Evolutionary conservation across 2,797 vertebrate species (phyloP).

Genomic region (Podarcis siculus): DNA sequence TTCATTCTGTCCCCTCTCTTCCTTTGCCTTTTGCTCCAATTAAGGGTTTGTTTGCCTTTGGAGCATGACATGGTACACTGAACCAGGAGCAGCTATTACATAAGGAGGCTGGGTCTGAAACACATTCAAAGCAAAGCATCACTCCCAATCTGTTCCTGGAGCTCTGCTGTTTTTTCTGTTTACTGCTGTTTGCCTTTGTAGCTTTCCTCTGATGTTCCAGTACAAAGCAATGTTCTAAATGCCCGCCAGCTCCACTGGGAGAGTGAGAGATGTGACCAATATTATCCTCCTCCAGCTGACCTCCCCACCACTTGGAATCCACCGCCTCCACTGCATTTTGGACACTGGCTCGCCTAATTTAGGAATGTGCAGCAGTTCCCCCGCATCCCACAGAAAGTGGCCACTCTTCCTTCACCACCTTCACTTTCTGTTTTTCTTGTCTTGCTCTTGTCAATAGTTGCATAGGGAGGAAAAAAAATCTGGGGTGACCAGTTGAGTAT

Average conservation of each 20-base stretch:
- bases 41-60: background rate
- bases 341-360: background rate
- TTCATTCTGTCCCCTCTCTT: background rate
- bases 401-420: background rate
- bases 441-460: background rate
- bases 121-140: background rate
- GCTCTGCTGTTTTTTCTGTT: background rate
- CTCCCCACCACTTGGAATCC: background rate
- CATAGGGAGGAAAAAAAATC: rapidly evolving
- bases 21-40: background rate
- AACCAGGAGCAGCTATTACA: background rate
- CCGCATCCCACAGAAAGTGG: background rate
- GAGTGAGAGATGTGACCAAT: background rate
- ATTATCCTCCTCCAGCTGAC: constrained; percentile 4
- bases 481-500: background rate
- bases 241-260: background rate
- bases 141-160: background rate
- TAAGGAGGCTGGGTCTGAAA: background rate
- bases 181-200: background rate
- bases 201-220: background rate
- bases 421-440: constrained; percentile 17
- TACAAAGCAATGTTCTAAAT: background rate
- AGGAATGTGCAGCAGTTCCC: background rate
- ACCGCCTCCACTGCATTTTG: background rate
- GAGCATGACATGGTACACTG: background rate